These are phyloP conservation scores for Onychostruthus taczanowskii DNA, from an alignment of 2,113 vertebrate genomes.

Conservation along the genomic window DNA sequence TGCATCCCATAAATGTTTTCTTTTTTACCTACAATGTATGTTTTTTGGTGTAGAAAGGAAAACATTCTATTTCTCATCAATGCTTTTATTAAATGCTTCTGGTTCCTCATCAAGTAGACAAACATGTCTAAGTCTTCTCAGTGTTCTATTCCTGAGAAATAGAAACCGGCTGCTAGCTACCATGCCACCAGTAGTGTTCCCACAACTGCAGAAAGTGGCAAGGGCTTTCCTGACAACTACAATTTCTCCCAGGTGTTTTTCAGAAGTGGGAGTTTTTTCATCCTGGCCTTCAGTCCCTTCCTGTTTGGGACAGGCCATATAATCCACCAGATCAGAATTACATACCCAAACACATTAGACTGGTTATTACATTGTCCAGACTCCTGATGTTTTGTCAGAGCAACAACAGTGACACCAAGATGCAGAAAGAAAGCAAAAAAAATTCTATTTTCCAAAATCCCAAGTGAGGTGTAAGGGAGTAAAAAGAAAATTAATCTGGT, in stretches of 20 bases:
- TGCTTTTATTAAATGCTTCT: not conserved
- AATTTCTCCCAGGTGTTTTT: not conserved
- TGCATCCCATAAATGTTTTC: not conserved
- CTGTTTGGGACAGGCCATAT: not conserved
- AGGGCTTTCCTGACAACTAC: not conserved
- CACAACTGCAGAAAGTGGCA: not conserved
- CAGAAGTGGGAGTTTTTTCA: not conserved
- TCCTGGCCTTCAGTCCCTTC: not conserved
- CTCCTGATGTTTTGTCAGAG: not conserved
- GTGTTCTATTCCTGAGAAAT: not conserved
- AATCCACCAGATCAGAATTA: not conserved
- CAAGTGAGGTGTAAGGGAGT: not conserved
- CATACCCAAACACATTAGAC: not conserved
- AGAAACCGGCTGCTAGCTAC: not conserved
- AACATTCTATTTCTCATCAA: not conserved
- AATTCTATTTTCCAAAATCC: not conserved
- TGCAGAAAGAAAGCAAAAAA: not conserved
- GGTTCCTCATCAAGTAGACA: not conserved
- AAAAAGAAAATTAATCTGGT: not conserved
- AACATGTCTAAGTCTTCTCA: not conserved
- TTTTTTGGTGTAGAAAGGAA: not conserved
- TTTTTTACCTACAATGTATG: not conserved
- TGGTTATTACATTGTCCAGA: not conserved
- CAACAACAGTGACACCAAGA: not conserved
- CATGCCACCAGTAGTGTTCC: accelerated